Conservation (phyloP, 35 echinoderm and acorn worm species). For the Apostichopus californicus region DNA sequence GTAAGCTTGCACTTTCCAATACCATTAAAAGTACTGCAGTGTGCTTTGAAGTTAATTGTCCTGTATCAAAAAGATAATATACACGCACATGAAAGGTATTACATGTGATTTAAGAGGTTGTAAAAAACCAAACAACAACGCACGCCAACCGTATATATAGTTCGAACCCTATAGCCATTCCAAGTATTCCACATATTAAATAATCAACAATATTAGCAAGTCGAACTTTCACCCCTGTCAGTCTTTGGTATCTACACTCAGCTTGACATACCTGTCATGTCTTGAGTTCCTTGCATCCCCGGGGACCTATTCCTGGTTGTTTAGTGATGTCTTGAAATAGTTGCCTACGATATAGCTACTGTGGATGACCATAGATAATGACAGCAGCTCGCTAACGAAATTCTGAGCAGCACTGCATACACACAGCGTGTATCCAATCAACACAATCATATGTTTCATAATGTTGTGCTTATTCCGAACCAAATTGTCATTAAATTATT, state of each 20-base stretch:
- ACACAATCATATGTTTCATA: too few relatives aligned
- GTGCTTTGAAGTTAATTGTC: conserved; percentile 7
- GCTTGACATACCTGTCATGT: conserved; percentile 40
- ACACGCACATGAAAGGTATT: not conserved
- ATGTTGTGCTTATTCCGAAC: too few relatives aligned
- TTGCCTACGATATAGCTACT: not conserved
- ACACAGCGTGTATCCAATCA: not conserved
- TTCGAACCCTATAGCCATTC: not conserved
- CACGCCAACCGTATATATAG: not conserved
- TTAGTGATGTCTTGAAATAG: conserved; percentile 24
- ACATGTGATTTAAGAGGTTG: not conserved
- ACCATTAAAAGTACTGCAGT: not conserved
- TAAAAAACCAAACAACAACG: not conserved
- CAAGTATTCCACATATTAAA: not conserved
- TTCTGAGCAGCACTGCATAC: too few relatives aligned
- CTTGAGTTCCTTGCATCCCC: conserved; percentile 36
- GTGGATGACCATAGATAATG: not conserved
- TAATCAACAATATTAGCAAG: not conserved
- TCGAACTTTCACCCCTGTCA: conserved; percentile 3
- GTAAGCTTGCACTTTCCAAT: conserved; percentile 8
- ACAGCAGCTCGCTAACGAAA: not conserved
- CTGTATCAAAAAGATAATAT: not conserved
- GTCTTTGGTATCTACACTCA: not conserved
- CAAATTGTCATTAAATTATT: too few relatives aligned
- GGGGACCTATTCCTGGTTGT: conserved; percentile 19